These are phyloP conservation scores for Bufo gargarizans DNA, from an alignment of 2,113 vertebrate genomes.

Conservation along the genomic window DNA sequence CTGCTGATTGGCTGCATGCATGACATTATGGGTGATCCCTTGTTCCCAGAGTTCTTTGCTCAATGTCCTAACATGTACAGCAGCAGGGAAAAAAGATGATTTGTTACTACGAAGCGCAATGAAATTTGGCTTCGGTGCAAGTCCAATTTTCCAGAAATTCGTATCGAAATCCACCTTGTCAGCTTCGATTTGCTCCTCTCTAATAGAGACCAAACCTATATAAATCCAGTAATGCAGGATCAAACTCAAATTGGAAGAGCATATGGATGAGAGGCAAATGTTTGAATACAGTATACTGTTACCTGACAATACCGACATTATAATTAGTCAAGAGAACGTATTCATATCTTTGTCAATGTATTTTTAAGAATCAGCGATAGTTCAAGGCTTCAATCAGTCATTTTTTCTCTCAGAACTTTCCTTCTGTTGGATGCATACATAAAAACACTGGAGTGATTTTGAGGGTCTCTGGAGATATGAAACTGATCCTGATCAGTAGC, in stretches of 20 bases:
- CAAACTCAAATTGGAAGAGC: neutral
- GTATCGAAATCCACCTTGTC: too few relatives aligned
- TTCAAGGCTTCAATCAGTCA: neutral
- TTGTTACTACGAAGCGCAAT: too few relatives aligned
- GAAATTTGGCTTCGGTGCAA: too few relatives aligned
- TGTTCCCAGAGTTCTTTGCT: too few relatives aligned
- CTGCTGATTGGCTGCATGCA: too few relatives aligned
- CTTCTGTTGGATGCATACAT: neutral
- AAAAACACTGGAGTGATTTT: neutral
- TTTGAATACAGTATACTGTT: neutral
- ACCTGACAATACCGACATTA: neutral
- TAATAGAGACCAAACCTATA: neutral
- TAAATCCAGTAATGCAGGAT: neutral
- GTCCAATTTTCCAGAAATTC: too few relatives aligned
- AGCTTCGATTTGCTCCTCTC: too few relatives aligned
- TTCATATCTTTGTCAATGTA: neutral
- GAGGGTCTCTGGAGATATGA: neutral
- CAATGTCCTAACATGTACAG: too few relatives aligned
- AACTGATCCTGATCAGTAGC: conserved; percentile 27
- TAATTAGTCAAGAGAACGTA: neutral
- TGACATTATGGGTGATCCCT: too few relatives aligned
- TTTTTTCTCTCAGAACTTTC: neutral
- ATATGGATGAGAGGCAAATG: neutral
- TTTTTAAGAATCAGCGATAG: neutral
- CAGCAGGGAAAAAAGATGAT: too few relatives aligned